Evolutionary conservation across 2,113 vertebrate genomes (phyloP).

Genomic region (Perca fluviatilis): DNA sequence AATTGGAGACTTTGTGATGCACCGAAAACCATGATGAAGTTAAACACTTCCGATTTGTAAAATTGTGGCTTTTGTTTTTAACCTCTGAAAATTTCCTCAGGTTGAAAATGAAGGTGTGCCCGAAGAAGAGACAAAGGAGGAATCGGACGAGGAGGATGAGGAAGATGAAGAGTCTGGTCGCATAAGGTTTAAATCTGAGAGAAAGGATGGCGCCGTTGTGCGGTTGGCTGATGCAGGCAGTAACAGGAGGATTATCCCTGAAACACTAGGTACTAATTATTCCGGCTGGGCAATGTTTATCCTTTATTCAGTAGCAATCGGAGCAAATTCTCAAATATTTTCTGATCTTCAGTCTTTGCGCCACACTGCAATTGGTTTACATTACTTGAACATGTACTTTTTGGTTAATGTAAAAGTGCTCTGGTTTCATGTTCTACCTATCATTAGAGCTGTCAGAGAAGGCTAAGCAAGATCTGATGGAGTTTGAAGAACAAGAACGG

Average conservation of each 20-base stretch:
- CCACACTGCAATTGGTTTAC: not conserved
- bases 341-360: not conserved
- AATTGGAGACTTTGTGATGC: not conserved
- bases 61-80: conserved; percentile 3
- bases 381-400: not conserved
- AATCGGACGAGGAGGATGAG: conserved; percentile 93
- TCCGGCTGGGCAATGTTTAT: not conserved
- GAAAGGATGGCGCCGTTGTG: conserved; percentile 94
- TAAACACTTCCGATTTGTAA: not conserved
- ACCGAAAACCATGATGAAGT: not conserved
- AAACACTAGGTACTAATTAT: conserved; percentile 90
- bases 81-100: conserved; percentile 69
- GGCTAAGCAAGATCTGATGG: conserved; percentile 92
- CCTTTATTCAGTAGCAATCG: not conserved
- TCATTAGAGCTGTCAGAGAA: conserved; percentile 94
- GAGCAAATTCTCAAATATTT: not conserved
- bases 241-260: conserved; percentile 96
- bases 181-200: conserved; percentile 95
- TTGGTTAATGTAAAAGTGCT: not conserved
- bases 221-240: conserved; percentile 91
- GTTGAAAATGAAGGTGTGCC: conserved; percentile 85
- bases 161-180: conserved; percentile 94
- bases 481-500: conserved; percentile 94
- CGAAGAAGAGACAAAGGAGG: conserved; percentile 90
- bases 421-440: not conserved